Percentiles rank a stretch among this genome's conserved stretches.
Conservation (phyloP, 2,797 vertebrate genomes). For the Cryptoblepharus egeriae region DNA sequence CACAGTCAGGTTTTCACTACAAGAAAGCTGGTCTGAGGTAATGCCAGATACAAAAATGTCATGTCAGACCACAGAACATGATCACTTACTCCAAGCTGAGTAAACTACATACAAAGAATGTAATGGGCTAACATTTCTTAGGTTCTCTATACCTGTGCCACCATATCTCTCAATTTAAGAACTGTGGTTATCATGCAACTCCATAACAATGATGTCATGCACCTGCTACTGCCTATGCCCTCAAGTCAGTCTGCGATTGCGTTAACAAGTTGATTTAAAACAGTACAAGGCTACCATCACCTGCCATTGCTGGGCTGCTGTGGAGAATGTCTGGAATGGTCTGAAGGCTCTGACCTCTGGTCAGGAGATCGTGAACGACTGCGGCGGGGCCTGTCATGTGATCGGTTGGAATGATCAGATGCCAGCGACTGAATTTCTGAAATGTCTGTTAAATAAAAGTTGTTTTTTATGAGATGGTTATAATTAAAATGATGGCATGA, state of each 20-base stretch:
- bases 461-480: slow-evolving; percentile 70
- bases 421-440: slow-evolving; percentile 99
- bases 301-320: slow-evolving; percentile 97
- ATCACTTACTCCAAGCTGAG: background rate
- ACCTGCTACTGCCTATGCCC: background rate
- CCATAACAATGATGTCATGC: fast-evolving
- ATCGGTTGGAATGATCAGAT: slow-evolving; percentile 98
- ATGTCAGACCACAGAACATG: background rate
- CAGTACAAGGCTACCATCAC: slow-evolving; percentile 77
- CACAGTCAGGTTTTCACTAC: background rate
- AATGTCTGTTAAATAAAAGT: slow-evolving; percentile 89
- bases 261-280: slow-evolving; percentile 43
- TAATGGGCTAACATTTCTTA: too few relatives aligned
- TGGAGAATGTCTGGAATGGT: slow-evolving; percentile 95
- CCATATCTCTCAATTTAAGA: too few relatives aligned
- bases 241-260: slow-evolving; percentile 43
- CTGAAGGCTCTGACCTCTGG: slow-evolving; percentile 94
- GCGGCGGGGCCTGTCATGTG: slow-evolving; percentile 92
- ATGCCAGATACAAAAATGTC: background rate
- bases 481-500: slow-evolving; percentile 62
- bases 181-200: background rate
- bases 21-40: background rate
- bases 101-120: background rate
- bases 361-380: slow-evolving; percentile 95
- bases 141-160: background rate